These are phyloP conservation scores for Cirrhinus mrigala DNA, from an alignment of 2,797 vertebrate species.

Conservation along the genomic window DNA sequence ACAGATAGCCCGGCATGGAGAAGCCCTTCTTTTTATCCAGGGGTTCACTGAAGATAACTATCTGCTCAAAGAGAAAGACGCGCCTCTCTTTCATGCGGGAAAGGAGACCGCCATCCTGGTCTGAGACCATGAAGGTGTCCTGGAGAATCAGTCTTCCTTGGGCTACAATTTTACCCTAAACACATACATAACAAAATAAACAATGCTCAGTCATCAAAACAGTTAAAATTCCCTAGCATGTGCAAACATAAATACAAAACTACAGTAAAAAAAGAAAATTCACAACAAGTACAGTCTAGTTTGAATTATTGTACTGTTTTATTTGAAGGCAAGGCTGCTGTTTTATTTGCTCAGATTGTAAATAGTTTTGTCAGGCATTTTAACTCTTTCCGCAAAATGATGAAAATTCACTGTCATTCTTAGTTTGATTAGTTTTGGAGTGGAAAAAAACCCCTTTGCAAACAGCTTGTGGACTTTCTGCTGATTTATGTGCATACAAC, in stretches of 20 bases:
- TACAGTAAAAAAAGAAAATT: conserved; percentile 18
- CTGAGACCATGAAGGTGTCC: conserved; percentile 96
- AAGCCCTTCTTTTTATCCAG: conserved; percentile 99
- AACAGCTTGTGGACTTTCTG: background rate
- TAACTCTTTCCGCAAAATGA: background rate
- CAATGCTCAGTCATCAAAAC: background rate
- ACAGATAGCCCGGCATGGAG: conserved; percentile 95
- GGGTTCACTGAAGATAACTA: conserved; percentile 98
- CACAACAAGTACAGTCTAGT: background rate
- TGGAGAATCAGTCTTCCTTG: conserved; percentile 96
- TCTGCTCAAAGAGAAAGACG: conserved; percentile 98
- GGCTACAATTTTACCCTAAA: conserved; percentile 97
- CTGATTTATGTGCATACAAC: background rate
- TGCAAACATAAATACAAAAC: conserved; percentile 16
- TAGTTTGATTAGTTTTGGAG: background rate
- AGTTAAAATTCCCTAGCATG: background rate
- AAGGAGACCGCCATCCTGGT: conserved; percentile 92
- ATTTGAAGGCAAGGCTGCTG: background rate
- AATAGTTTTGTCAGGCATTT: background rate
- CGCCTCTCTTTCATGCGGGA: conserved; percentile 96
- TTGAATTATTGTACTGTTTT: background rate
- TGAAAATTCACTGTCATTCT: background rate
- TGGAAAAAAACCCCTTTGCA: background rate
- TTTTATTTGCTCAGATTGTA: background rate
- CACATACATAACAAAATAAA: conserved; percentile 21